phyloP scores from a whole-genome alignment of 2,113 vertebrate species.

The Ranitomeya variabilis region DNA sequence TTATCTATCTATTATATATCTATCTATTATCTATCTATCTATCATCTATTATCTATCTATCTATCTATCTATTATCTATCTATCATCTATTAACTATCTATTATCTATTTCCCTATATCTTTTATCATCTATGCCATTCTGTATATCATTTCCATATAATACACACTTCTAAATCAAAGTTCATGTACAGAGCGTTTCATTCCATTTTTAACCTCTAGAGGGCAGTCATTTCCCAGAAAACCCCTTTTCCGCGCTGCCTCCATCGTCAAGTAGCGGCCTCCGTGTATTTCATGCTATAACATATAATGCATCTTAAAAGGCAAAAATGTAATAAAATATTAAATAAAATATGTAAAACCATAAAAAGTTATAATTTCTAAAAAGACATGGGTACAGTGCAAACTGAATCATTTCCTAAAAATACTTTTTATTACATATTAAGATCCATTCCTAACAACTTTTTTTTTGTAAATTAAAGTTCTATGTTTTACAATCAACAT shows the following conservation, averaged over 20 bases:
- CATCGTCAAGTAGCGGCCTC: not conserved
- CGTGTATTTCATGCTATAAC: not conserved
- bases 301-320: not conserved
- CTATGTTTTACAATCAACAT: not conserved
- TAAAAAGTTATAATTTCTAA: not conserved
- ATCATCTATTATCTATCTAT: not conserved
- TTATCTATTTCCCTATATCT: not conserved
- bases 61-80: not conserved
- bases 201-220: slow-evolving; percentile 26
- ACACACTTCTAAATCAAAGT: not conserved
- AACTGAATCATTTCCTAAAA: no score
- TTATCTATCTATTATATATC: no score
- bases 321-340: not conserved
- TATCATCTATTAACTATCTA: not conserved
- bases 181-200: not conserved
- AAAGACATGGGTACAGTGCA: no score
- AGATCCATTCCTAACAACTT: not conserved
- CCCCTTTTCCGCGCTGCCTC: no score
- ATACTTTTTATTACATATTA: not conserved
- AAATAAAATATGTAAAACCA: not conserved
- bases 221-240: slow-evolving; percentile 34
- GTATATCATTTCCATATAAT: not conserved
- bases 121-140: not conserved
- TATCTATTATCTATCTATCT: not conserved
- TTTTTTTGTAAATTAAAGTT: not conserved